phyloP scores from a whole-genome alignment of 1,140 invertebrate species.

The Chlorops oryzae region DNA sequence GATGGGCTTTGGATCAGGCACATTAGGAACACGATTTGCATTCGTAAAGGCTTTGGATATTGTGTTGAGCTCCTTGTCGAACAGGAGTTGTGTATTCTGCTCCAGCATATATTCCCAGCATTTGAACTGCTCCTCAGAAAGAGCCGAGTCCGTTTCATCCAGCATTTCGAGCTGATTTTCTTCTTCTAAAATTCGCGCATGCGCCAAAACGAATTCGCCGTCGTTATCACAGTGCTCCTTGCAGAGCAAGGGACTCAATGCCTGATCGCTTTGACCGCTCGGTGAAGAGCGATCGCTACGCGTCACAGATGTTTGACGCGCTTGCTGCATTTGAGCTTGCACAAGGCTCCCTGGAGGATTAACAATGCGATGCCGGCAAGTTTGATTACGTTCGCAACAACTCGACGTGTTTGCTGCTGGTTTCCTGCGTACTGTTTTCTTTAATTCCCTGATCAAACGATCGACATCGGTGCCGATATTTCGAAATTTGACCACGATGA shows the following conservation, averaged over 20 bases:
- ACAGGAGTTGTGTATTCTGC: constrained; percentile 80
- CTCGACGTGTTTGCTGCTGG: constrained; percentile 27
- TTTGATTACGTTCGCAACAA: constrained; percentile 58
- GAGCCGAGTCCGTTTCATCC: constrained; percentile 56
- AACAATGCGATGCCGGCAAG: constrained; percentile 52
- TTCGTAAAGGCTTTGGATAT: constrained; percentile 60
- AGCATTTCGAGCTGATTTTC: constrained; percentile 55
- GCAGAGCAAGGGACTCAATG: constrained; percentile 30
- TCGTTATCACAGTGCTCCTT: constrained; percentile 5
- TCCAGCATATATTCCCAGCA: constrained; percentile 92
- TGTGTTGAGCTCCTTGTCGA: constrained; percentile 81
- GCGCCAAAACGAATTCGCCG: constrained; percentile 38
- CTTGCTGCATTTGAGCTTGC: constrained; percentile 10
- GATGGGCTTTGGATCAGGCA: constrained; percentile 45
- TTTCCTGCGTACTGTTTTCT: constrained; percentile 61
- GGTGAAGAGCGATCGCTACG: constrained; percentile 67
- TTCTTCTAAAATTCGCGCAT: constrained; percentile 50
- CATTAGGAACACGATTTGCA: constrained; percentile 33
- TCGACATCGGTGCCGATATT: constrained; percentile 61
- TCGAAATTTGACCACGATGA: constrained; percentile 67
- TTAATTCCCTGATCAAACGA: constrained; percentile 66
- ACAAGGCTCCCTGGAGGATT: not conserved
- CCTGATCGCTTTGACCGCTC: constrained; percentile 74
- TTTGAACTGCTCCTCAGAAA: constrained; percentile 79
- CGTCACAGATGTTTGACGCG: constrained; percentile 21